Base-by-base conservation (phyloP, 2,888 invertebrate genomes). In the Hirtodrosophila duncani region DNA sequence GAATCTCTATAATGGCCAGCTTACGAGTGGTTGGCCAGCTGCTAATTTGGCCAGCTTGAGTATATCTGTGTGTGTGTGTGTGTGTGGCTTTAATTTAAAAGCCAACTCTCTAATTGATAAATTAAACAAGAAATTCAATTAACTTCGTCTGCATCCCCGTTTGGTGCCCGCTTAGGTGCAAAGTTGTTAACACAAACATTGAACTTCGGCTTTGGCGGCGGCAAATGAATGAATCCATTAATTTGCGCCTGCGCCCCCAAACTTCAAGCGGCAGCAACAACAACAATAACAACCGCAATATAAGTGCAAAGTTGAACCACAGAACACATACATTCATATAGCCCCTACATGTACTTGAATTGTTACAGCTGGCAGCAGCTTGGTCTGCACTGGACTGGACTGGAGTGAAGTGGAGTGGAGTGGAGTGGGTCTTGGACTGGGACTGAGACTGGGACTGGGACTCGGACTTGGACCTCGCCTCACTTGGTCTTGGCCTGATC, bases 141-240 rank as follows among this genome's bases (percentile, higher is more conserved):
- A 74, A 52, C 45, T 21, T 38, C 45, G 41, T 38, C 44, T 49
- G 29, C 29, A 20, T 30, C 41, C 27, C 30, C 20, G 37, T 11
- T 8, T 13, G 9, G 9, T 20, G 2, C 14, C 31, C 27, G 18
- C 41, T 43, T 46, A 59, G 67, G 81, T 75, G 80, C 41, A 63
- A 75, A 77, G 70, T 80, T 69, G 75, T 80, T 69, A 80, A 78
- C 75, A 80, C 57, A 78, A 77, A 63, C 75, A 77, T 77, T 77
- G 78, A 77, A 77, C 75, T 77, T 75, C 75, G 53, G 24, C 18
- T 16, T 13, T 24, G 23, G 34, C 34, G 23, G 31, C 43, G 16
- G 53, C 41, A 58, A 58, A 63, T 63, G 53, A 63, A 80, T 75
- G 75, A 80, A 72, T 75, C 78, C 81, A 75, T 75, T 75, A 80